These are phyloP conservation scores for Neostethus bicornis DNA, from an alignment of 2,797 vertebrate genomes.

Conservation along the genomic window DNA sequence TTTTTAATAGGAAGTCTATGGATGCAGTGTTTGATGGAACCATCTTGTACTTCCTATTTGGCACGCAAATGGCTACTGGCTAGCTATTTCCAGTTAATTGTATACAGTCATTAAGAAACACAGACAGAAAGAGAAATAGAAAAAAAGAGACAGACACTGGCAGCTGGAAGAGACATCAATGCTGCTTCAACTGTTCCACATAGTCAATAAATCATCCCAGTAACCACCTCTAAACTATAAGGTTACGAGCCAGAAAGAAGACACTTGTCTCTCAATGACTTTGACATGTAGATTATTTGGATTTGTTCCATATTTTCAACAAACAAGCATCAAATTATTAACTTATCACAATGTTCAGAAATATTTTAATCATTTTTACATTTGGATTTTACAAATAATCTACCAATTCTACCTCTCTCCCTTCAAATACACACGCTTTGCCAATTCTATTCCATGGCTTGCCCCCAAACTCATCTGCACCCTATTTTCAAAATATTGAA, in stretches of 20 bases:
- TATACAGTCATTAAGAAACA: no score
- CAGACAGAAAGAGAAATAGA: no score
- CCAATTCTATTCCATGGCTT: conserved; percentile 3
- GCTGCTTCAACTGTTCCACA: conserved; percentile 25
- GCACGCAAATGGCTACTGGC: no score
- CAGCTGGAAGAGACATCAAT: conserved; percentile 57
- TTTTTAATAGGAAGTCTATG: no score
- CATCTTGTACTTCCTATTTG: no score
- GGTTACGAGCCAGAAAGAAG: conserved; percentile 39
- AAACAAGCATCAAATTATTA: conserved; percentile 15
- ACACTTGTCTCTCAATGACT: conserved; percentile 17
- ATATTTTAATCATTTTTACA: conserved; percentile 9
- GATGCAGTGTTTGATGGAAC: no score
- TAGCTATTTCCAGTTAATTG: no score
- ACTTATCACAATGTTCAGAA: conserved; percentile 16
- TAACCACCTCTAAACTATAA: conserved; percentile 50
- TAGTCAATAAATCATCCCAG: conserved; percentile 55
- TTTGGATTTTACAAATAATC: neutral
- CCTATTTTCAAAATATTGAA: conserved; percentile 8
- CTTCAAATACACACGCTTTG: no score
- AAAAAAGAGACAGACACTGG: conserved; percentile 34
- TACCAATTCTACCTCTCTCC: conserved; percentile 1
- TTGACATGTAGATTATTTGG: conserved; percentile 19
- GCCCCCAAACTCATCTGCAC: conserved; percentile 2
- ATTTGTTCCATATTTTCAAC: conserved; percentile 19